Evolutionary conservation across 1,140 invertebrate species (phyloP).

Genomic region (Pachyrhynchus sulphureomaculatus): DNA sequence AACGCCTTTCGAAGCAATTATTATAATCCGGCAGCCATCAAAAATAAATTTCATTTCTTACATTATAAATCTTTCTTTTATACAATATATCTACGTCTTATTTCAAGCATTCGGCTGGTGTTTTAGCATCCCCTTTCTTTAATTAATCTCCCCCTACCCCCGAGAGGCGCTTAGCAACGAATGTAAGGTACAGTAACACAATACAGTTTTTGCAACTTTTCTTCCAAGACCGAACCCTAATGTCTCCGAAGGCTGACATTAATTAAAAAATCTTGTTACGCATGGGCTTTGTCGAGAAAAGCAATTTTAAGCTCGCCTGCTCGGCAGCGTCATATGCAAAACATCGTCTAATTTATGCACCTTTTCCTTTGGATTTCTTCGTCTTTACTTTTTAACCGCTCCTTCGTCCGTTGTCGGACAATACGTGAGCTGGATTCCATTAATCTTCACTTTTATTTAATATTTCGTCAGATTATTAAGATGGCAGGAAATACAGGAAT

Average conservation of each 20-base stretch:
- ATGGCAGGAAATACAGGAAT: no score
- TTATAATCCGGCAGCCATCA: conserved; percentile 37
- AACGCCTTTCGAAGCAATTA: no score
- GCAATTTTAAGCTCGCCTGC: conserved; percentile 35
- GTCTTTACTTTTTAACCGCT: conserved; percentile 4
- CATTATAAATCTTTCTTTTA: conserved; percentile 50
- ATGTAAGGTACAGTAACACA: conserved; percentile 48
- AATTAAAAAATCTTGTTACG: conserved; percentile 50
- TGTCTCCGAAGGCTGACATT: conserved; percentile 47
- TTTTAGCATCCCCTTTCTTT: conserved; percentile 50
- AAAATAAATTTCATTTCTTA: conserved; percentile 46
- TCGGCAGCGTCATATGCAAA: conserved; percentile 31
- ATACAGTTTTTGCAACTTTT: conserved; percentile 49
- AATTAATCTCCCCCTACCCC: conserved; percentile 45
- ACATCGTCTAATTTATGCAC: conserved; percentile 33
- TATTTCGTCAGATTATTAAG: no score
- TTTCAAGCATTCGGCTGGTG: conserved; percentile 47
- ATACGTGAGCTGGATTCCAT: not conserved
- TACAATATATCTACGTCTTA: conserved; percentile 51
- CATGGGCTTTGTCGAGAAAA: conserved; percentile 36
- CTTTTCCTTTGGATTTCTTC: conserved; percentile 1
- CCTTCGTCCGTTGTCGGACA: not conserved
- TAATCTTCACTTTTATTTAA: not conserved
- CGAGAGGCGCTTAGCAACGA: conserved; percentile 47
- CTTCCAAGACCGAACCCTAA: conserved; percentile 34